Conservation (phyloP, 1,140 invertebrate genomes). For the Nebria ingens region DNA sequence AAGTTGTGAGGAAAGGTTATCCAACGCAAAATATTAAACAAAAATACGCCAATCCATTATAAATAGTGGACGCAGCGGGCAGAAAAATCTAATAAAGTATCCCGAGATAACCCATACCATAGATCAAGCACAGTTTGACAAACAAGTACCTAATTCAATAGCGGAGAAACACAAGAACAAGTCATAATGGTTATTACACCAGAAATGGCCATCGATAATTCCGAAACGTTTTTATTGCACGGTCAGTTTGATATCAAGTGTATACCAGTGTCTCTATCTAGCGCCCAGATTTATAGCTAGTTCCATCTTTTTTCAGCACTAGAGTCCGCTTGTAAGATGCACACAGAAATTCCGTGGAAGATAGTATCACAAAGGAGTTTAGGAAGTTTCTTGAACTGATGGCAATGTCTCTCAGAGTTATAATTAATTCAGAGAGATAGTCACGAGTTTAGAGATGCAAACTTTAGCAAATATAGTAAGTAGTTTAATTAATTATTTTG, state of each 20-base stretch:
- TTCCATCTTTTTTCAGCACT: background rate
- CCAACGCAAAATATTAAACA: no score
- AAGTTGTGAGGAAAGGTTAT: no score
- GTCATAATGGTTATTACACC: slow-evolving; percentile 8
- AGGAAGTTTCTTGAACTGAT: background rate
- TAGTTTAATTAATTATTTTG: slow-evolving; percentile 8
- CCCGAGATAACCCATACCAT: background rate
- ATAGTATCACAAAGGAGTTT: slow-evolving; percentile 6
- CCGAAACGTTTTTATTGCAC: background rate
- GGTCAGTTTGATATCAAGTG: slow-evolving; percentile 6
- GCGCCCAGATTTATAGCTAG: background rate
- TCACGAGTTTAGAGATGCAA: background rate
- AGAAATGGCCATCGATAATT: slow-evolving; percentile 8
- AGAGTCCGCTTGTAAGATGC: background rate
- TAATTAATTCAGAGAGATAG: slow-evolving; percentile 1
- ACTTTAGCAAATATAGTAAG: background rate
- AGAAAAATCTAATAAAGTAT: background rate
- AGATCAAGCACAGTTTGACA: background rate
- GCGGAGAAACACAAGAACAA: slow-evolving; percentile 1
- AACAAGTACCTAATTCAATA: background rate
- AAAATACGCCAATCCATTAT: no score
- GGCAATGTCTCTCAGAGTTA: slow-evolving; percentile 2
- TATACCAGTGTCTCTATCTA: background rate
- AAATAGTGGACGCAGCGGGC: no score
- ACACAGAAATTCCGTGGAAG: background rate